These are phyloP conservation scores for Naja naja DNA, from an alignment of 2,113 vertebrate species.

Conservation along the genomic window DNA sequence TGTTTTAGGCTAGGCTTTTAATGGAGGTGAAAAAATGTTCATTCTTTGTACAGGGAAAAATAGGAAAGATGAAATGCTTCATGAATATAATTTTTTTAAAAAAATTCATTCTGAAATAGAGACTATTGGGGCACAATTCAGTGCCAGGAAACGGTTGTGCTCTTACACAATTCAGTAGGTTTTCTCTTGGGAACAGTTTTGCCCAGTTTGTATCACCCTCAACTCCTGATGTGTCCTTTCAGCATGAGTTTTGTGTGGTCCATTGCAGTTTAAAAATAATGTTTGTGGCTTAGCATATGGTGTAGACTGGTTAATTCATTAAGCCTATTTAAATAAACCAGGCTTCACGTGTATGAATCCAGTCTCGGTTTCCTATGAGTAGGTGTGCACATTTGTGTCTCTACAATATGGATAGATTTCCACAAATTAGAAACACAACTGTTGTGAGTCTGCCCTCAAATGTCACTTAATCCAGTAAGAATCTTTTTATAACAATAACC, in stretches of 20 bases:
- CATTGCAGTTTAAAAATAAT: background rate
- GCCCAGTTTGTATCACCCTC: background rate
- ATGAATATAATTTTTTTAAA: background rate
- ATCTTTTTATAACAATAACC: conserved; percentile 11
- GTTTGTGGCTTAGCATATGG: background rate
- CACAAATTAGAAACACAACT: background rate
- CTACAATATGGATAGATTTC: background rate
- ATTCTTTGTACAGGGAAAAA: background rate
- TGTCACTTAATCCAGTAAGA: conserved; percentile 28
- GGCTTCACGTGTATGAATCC: background rate
- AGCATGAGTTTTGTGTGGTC: background rate
- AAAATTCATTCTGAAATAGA: background rate
- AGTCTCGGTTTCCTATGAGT: background rate
- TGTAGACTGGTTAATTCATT: background rate
- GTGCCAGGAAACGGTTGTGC: background rate
- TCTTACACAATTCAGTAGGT: background rate
- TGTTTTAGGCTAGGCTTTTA: background rate
- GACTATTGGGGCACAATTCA: background rate
- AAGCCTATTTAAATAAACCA: background rate
- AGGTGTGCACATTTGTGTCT: background rate
- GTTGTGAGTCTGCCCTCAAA: background rate
- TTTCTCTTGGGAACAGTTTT: background rate
- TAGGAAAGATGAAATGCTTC: background rate
- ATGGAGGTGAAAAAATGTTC: background rate
- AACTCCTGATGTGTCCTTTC: background rate